A percentile compares a stretch with the other conserved stretches of the same genome.
phyloP scores from a whole-genome alignment of 2,888 invertebrate genomes.

The Yponomeuta plumbellus region DNA sequence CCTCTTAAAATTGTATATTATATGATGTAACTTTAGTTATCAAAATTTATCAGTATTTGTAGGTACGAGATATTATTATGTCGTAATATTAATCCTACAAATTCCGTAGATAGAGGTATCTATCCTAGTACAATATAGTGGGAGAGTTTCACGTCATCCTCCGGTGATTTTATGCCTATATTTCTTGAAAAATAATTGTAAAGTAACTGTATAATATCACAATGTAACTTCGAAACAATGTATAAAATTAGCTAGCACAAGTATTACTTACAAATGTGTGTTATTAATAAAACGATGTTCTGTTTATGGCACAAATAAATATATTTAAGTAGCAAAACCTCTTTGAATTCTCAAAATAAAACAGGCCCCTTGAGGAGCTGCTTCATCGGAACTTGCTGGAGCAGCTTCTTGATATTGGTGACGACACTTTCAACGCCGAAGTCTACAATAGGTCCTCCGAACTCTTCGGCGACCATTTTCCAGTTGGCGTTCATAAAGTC shows the following conservation, averaged over 20 bases:
- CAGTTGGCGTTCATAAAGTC: slow-evolving; percentile 54
- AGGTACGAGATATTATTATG: slow-evolving; percentile 6
- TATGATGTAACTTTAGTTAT: slow-evolving; percentile 17
- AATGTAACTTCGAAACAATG: too few species aligned
- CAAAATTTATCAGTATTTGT: slow-evolving; percentile 18
- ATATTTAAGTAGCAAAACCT: not conserved
- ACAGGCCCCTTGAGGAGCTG: slow-evolving; percentile 25
- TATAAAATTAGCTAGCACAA: too few species aligned
- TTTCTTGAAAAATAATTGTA: too few species aligned
- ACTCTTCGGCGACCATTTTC: slow-evolving; percentile 49
- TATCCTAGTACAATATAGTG: too few species aligned
- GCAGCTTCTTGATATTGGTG: slow-evolving; percentile 38
- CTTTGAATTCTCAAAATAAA: not conserved
- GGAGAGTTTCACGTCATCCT: too few species aligned
- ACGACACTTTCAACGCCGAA: slow-evolving; percentile 39
- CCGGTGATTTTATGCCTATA: too few species aligned
- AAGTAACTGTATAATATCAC: too few species aligned
- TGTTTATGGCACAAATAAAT: slow-evolving; percentile 17
- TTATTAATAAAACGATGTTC: not conserved
- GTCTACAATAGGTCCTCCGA: slow-evolving; percentile 50
- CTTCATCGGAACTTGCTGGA: slow-evolving; percentile 37
- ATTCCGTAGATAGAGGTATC: not conserved
- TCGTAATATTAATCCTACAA: slow-evolving; percentile 9
- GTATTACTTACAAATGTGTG: too few species aligned
- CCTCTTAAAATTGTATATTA: slow-evolving; percentile 32